Conservation (phyloP, 1,140 invertebrate genomes). For the Trissolcus basalis region DNA sequence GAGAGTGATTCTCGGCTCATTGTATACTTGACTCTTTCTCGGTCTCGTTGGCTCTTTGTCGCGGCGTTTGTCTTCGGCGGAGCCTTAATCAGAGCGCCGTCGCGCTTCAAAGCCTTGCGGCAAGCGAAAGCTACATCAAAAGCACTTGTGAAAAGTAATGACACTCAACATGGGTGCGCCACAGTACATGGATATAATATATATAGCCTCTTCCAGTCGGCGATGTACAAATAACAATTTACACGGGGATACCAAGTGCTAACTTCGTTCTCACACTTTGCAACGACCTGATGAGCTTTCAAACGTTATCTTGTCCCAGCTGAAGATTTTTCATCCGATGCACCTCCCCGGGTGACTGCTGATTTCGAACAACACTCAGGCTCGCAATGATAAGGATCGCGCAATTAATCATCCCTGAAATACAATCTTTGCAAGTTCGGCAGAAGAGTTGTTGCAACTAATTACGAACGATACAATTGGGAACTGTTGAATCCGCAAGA, state of each 20-base stretch:
- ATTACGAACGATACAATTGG: too few relatives aligned
- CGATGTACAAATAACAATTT: constrained; percentile 57
- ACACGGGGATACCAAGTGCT: constrained; percentile 38
- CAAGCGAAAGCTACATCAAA: constrained; percentile 62
- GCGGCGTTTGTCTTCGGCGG: constrained; percentile 52
- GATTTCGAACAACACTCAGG: too few relatives aligned
- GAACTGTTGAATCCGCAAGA: too few relatives aligned
- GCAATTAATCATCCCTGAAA: too few relatives aligned
- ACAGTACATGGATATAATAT: constrained; percentile 34
- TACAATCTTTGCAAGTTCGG: too few relatives aligned
- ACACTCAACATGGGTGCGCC: constrained; percentile 52
- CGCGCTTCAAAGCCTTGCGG: constrained; percentile 51
- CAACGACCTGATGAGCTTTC: constrained; percentile 30
- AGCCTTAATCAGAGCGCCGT: constrained; percentile 57
- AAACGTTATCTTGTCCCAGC: constrained; percentile 33
- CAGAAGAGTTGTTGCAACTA: too few relatives aligned
- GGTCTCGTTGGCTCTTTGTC: constrained; percentile 27
- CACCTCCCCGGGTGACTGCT: constrained; percentile 6
- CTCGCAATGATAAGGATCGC: too few relatives aligned
- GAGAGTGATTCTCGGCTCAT: constrained; percentile 57
- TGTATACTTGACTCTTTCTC: constrained; percentile 56
- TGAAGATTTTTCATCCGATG: background rate
- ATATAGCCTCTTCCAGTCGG: constrained; percentile 50
- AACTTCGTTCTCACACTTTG: constrained; percentile 46
- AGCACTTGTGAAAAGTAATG: constrained; percentile 61